Evolutionary conservation across 2,113 vertebrate species (phyloP).

Genomic region (Gasterosteus aculeatus): DNA sequence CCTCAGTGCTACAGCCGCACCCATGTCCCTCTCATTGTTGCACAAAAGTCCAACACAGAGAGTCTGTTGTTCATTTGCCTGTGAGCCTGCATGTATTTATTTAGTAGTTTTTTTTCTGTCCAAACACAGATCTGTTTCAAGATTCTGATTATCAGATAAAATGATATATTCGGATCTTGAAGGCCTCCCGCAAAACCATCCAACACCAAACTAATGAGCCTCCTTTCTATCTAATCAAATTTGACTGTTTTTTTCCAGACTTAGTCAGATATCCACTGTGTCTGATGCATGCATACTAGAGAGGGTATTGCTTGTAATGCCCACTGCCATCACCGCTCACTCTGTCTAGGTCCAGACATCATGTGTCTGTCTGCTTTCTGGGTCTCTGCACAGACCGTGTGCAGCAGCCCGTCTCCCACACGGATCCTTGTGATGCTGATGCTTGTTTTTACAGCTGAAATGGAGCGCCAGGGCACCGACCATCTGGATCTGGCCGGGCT

Average conservation of each 20-base stretch:
- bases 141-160: constrained; percentile 26
- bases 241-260: background rate
- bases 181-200: background rate
- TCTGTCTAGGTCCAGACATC: constrained; percentile 28
- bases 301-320: constrained; percentile 9
- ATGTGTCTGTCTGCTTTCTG: constrained; percentile 34
- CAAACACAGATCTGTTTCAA: constrained; percentile 15
- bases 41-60: constrained; percentile 35
- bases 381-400: too few relatives aligned
- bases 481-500: constrained; percentile 89
- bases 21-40: constrained; percentile 20
- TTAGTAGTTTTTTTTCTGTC: constrained; percentile 5
- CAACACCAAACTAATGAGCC: constrained; percentile 14
- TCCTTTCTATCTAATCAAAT: constrained; percentile 8
- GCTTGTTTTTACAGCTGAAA: constrained; percentile 86
- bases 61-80: constrained; percentile 41
- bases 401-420: background rate
- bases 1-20: constrained; percentile 35
- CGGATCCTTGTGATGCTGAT: constrained; percentile 24
- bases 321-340: constrained; percentile 20
- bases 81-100: constrained; percentile 67
- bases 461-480: constrained; percentile 88
- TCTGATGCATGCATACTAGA: constrained; percentile 53
- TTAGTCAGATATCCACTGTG: background rate
- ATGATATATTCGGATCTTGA: constrained; percentile 16